Base-by-base conservation (phyloP, 92 coral and sea anemone genomes). In the Umimayanthus kanabou region DNA sequence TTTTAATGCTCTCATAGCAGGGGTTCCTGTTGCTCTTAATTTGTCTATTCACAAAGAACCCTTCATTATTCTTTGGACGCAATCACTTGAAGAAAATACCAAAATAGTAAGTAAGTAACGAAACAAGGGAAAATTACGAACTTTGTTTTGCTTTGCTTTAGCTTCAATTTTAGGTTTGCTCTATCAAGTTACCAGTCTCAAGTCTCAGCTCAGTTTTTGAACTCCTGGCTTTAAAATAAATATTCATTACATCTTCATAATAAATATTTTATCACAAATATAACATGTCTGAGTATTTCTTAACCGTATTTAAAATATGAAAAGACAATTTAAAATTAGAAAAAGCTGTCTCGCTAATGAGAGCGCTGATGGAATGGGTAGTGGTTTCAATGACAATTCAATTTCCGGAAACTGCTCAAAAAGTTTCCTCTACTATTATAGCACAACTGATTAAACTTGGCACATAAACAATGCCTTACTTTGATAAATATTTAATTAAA, bases 21-120 rank as follows among this genome's bases (percentile, higher is more conserved):
- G 76, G 76, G 76, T 72, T 72, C 76, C 39, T 29, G 42, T 72
- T 72, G 76, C 76, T 72, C 22, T 72, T 72, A 72, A 72, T 25
- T 72, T 72, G 76, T 33, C 42, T 33, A 20, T 33, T 72, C 9
- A 14, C 37, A 9, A 26, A 29, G 29, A 29, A 29, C 4, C 37
- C 40, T 72, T 72, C 76, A 25, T 29, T 26, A 72, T 11, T 10
- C 40, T 33, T 72, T 0, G 20, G 40, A 29, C 76, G n/a, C 39
- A 72, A 30, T 61, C 69, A 53, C 20, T 47, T 47, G 53, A 14
- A 53, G 18, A 61, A 61, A 61, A 61, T 7, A 18, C 7, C 69
- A 61, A 61, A 61, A 61, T 61, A 61, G 69, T 61, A 23, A 61
- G 58, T 0, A 20, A 61, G 69, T 14, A 61, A 61, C 15, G 69